Conservation (phyloP, 1,140 invertebrate genomes). For the Bicyclus anynana region DNA sequence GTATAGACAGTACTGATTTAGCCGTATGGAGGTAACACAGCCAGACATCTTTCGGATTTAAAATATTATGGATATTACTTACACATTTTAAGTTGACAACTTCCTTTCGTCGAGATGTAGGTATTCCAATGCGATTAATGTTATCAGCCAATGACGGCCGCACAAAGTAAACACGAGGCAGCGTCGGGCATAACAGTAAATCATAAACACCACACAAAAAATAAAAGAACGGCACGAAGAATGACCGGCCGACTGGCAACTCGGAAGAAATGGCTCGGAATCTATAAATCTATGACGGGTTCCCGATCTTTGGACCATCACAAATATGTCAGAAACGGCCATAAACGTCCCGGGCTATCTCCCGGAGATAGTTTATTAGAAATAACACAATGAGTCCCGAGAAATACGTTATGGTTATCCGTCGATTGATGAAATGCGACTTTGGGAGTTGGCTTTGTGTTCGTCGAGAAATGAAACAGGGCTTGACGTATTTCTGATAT, state of each 20-base stretch:
- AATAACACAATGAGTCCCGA: conserved; percentile 43
- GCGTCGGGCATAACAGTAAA: conserved; percentile 49
- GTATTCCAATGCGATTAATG: neutral
- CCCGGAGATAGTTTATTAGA: conserved; percentile 56
- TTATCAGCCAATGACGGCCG: neutral
- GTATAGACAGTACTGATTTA: no score
- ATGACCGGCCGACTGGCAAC: conserved; percentile 36
- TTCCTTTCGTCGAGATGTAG: neutral
- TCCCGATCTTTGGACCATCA: conserved; percentile 53
- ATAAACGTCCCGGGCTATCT: conserved; percentile 53
- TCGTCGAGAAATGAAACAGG: conserved; percentile 6
- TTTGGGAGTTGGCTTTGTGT: conserved; percentile 27
- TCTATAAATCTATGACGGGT: conserved; percentile 58
- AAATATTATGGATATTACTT: no score
- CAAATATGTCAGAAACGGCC: conserved; percentile 62
- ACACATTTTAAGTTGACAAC: neutral
- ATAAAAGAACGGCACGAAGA: conserved; percentile 34
- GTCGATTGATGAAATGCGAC: conserved; percentile 41
- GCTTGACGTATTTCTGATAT: neutral
- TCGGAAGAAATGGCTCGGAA: conserved; percentile 59
- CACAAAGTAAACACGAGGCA: conserved; percentile 20
- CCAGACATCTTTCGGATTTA: no score
- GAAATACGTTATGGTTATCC: conserved; percentile 43
- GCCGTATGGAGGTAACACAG: no score
- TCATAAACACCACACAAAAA: conserved; percentile 55